phyloP scores from a whole-genome alignment of 2,113 vertebrate genomes.

The Mustela lutreola region DNA sequence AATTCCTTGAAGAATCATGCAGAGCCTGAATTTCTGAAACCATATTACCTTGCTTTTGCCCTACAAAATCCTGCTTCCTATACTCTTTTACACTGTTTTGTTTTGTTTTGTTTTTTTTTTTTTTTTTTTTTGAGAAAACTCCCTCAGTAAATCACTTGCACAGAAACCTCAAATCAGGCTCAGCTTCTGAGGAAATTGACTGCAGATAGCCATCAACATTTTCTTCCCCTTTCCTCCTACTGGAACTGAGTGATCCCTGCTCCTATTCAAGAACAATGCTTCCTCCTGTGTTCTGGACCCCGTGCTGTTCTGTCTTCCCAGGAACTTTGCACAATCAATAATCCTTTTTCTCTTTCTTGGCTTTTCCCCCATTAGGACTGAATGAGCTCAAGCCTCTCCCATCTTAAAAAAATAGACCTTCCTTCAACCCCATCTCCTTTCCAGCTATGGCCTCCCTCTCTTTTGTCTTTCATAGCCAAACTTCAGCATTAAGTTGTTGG shows the following conservation, averaged over 20 bases:
- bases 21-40: not conserved
- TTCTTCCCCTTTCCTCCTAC: not conserved
- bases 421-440: not conserved
- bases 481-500: not conserved
- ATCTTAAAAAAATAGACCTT: not conserved
- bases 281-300: not conserved
- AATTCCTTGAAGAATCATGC: not conserved
- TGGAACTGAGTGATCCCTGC: not conserved
- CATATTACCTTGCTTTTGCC: not conserved
- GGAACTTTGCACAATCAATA: not conserved
- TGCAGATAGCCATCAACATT: not conserved
- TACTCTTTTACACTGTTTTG: not conserved
- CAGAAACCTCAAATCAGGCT: not conserved
- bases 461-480: not conserved
- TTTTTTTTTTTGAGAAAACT: not conserved
- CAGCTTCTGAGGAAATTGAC: not conserved
- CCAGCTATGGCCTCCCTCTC: not conserved
- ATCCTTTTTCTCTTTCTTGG: not conserved
- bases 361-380: not conserved
- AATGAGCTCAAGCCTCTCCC: not conserved
- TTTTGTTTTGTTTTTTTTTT: slow-evolving; percentile 5
- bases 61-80: not conserved
- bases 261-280: not conserved
- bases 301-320: not conserved
- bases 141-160: not conserved